Conservation (phyloP, 1,140 invertebrate species). For the Radopholus similis region DNA sequence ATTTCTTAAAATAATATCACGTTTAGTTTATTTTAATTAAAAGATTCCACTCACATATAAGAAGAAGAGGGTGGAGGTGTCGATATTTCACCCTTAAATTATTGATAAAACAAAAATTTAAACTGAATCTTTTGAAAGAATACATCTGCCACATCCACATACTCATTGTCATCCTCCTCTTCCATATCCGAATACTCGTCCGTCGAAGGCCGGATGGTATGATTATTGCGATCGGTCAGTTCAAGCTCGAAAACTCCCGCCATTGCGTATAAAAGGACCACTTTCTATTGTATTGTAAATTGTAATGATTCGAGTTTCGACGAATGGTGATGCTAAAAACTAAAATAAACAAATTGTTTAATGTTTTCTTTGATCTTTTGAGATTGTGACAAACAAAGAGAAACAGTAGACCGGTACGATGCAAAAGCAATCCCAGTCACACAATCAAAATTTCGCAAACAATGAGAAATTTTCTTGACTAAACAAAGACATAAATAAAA, state of each 20-base stretch:
- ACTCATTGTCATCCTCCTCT: slow-evolving; percentile 51
- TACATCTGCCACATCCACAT: slow-evolving; percentile 48
- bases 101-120: neutral
- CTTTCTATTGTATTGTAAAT: no score
- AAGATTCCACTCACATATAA: slow-evolving; percentile 44
- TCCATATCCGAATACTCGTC: slow-evolving; percentile 50
- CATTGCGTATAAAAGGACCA: no score
- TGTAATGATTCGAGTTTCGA: no score
- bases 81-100: slow-evolving; percentile 48
- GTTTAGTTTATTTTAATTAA: slow-evolving; percentile 15
- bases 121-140: slow-evolving; percentile 24
- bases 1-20: slow-evolving; percentile 14
- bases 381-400: no score
- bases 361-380: no score
- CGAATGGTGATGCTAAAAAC: no score
- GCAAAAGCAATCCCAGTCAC: no score
- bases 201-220: slow-evolving; percentile 9
- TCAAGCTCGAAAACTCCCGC: slow-evolving; percentile 55
- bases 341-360: no score
- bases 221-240: slow-evolving; percentile 33
- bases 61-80: slow-evolving; percentile 57
- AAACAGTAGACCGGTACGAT: no score
- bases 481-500: no score
- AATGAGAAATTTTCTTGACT: no score
- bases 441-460: no score